phyloP scores from a whole-genome alignment of 2,888 invertebrate species.

The Erebia ligea region DNA sequence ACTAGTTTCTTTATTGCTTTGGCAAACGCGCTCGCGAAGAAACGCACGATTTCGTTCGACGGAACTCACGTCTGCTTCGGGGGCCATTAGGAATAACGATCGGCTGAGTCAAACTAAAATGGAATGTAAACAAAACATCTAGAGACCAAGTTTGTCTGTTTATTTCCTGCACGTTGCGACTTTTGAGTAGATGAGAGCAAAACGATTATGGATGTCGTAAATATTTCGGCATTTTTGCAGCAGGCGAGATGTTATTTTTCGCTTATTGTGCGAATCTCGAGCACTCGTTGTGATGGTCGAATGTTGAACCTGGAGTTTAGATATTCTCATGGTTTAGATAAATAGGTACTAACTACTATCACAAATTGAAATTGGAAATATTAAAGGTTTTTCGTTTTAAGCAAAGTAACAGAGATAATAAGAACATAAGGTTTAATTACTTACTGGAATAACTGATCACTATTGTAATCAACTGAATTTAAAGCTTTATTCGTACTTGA shows the following conservation, averaged over 20 bases:
- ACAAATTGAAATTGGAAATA: neutral
- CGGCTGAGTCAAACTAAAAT: constrained; percentile 53
- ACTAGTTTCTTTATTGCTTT: constrained; percentile 71
- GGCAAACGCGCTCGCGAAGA: constrained; percentile 67
- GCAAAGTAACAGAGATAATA: neutral
- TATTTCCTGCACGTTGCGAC: constrained; percentile 54
- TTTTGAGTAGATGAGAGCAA: constrained; percentile 61
- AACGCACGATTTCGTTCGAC: constrained; percentile 66
- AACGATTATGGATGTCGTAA: constrained; percentile 67
- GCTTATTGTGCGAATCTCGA: constrained; percentile 69
- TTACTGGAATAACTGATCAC: neutral
- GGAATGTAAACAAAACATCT: constrained; percentile 51
- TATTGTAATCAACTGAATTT: neutral
- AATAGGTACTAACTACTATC: neutral
- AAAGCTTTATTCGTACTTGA: neutral
- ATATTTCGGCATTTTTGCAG: constrained; percentile 72
- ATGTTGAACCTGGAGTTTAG: constrained; percentile 64
- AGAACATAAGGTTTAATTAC: neutral
- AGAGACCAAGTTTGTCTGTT: constrained; percentile 60
- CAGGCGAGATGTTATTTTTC: constrained; percentile 68
- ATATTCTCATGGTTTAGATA: constrained; percentile 1
- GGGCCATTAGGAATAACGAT: constrained; percentile 57
- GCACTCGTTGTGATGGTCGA: constrained; percentile 63
- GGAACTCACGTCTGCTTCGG: constrained; percentile 47
- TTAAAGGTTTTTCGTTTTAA: neutral